Evolutionary conservation across 2,113 vertebrate genomes (phyloP).

Genomic region (Hemibates koningsi): DNA sequence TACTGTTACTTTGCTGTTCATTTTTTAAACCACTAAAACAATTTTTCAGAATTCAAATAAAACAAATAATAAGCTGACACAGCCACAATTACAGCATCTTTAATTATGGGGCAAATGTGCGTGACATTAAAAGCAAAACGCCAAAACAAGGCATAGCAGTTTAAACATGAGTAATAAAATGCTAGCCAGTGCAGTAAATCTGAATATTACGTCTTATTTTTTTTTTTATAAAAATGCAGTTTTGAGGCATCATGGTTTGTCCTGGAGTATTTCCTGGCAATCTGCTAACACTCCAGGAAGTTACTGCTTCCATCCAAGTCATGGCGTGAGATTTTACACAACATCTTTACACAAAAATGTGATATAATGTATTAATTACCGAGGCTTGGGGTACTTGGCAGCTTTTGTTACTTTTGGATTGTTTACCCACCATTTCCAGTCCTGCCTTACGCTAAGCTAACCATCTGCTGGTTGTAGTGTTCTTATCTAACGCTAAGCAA

Average conservation of each 20-base stretch:
- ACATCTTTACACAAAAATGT: neutral
- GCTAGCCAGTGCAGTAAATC: neutral
- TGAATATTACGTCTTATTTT: neutral
- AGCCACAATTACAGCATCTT: neutral
- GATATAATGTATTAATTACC: neutral
- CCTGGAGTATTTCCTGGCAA: neutral
- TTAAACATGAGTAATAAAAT: neutral
- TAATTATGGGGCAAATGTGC: neutral
- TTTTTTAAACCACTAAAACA: neutral
- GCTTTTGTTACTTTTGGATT: neutral
- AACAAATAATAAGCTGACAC: neutral
- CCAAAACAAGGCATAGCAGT: neutral
- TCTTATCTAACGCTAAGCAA: neutral
- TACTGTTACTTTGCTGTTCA: neutral
- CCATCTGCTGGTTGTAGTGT: neutral
- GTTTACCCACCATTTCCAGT: neutral
- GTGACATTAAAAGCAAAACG: neutral
- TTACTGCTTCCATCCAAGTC: neutral
- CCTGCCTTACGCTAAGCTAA: neutral
- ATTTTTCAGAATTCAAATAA: neutral
- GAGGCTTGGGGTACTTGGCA: neutral
- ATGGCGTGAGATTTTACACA: neutral
- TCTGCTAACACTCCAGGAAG: neutral
- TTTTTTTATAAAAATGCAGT: neutral
- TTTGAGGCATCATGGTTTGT: neutral